Evolutionary conservation across 2,797 vertebrate species (phyloP).

Genomic region (Manis pentadactyla): DNA sequence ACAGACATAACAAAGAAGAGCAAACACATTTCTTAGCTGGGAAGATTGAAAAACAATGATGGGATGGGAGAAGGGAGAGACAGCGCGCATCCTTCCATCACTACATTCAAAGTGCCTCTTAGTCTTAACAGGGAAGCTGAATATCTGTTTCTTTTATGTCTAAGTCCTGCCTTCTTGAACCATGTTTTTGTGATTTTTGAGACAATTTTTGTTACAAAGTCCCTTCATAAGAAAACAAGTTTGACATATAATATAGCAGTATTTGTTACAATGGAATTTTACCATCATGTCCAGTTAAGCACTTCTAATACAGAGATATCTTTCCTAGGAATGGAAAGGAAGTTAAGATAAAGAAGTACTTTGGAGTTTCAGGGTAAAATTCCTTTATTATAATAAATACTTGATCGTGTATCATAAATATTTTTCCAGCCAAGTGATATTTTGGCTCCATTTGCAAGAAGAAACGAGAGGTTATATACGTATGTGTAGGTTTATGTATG

Average conservation of each 20-base stretch:
- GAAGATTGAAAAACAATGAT: background rate
- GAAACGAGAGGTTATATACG: background rate
- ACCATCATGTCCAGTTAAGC: background rate
- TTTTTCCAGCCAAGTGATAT: background rate
- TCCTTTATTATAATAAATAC: background rate
- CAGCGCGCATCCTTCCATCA: background rate
- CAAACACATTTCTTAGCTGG: background rate
- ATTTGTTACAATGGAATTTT: background rate
- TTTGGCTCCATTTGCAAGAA: background rate
- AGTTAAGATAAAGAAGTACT: background rate
- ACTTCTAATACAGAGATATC: background rate
- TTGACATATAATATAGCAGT: background rate
- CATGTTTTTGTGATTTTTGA: background rate
- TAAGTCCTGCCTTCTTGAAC: background rate
- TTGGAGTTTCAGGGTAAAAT: background rate
- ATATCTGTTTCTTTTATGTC: background rate
- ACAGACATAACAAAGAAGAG: background rate
- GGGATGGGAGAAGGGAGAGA: background rate
- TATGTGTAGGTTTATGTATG: background rate
- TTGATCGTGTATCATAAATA: background rate
- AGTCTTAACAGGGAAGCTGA: background rate
- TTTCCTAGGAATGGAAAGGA: constrained; percentile 18
- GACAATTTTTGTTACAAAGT: background rate
- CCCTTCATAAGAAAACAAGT: background rate
- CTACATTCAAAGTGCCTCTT: background rate